phyloP scores from a whole-genome alignment of 2,888 invertebrate genomes.

The Aphrophora alni region DNA sequence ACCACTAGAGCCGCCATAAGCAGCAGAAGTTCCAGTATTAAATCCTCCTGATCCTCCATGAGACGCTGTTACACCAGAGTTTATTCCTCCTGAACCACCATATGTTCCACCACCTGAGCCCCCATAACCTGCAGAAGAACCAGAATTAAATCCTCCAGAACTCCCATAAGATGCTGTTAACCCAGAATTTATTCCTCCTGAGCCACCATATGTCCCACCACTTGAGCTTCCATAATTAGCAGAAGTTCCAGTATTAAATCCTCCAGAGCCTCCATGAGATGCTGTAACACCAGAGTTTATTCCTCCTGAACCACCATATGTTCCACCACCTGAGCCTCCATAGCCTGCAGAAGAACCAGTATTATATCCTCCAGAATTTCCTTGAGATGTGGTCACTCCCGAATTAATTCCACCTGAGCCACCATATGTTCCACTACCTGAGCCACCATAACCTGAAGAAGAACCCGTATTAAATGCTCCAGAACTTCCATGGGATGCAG shows the following conservation, averaged over 20 bases:
- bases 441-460: background rate
- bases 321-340: background rate
- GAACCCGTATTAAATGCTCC: background rate
- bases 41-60: background rate
- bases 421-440: background rate
- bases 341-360: background rate
- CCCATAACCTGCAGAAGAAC: background rate
- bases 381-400: background rate
- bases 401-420: background rate
- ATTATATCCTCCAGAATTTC: background rate
- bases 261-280: constrained; percentile 18
- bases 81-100: background rate
- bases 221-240: constrained; percentile 2
- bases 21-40: constrained; percentile 13
- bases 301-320: background rate
- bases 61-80: background rate
- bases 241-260: constrained; percentile 9
- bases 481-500: background rate
- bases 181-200: background rate
- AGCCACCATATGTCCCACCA: background rate
- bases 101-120: background rate
- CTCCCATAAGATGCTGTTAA: background rate
- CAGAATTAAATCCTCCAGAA: background rate
- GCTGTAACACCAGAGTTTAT: background rate
- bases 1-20: background rate